These are phyloP conservation scores for Agrotis segetum DNA, from an alignment of 2,888 invertebrate genomes.

Conservation along the genomic window DNA sequence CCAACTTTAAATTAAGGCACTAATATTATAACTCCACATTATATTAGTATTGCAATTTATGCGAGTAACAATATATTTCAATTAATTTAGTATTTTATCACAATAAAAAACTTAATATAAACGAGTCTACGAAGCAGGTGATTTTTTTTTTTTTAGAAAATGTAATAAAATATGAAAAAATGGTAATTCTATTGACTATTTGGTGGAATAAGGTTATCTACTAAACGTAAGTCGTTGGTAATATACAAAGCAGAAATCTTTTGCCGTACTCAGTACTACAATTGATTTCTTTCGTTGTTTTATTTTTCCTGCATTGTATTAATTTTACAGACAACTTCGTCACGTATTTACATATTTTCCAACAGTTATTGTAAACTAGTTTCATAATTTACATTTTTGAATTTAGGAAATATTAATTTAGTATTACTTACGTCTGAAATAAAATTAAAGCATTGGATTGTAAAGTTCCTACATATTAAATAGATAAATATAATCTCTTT, in stretches of 20 bases:
- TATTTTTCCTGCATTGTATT: constrained; percentile 6
- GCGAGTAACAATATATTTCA: constrained; percentile 64
- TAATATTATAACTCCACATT: constrained; percentile 69
- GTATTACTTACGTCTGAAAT: constrained; percentile 2
- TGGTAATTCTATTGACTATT: constrained; percentile 67
- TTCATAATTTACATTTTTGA: background rate
- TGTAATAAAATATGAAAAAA: constrained; percentile 1
- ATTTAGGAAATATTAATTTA: background rate
- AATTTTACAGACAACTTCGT: constrained; percentile 16
- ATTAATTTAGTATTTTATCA: constrained; percentile 64
- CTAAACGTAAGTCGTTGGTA: constrained; percentile 62
- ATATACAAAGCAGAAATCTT: constrained; percentile 38
- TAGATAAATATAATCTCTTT: constrained; percentile 34
- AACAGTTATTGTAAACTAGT: background rate
- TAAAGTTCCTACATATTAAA: constrained; percentile 30
- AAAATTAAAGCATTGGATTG: constrained; percentile 33
- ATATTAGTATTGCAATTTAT: constrained; percentile 69
- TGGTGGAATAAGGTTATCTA: constrained; percentile 60
- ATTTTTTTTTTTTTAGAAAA: constrained; percentile 17
- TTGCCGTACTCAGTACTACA: constrained; percentile 39
- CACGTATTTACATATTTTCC: background rate
- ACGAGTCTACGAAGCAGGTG: constrained; percentile 33
- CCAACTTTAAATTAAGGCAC: constrained; percentile 68
- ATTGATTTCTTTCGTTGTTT: constrained; percentile 23
- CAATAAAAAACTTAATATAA: constrained; percentile 64